A percentile compares a stretch with the other conserved stretches of the same genome.
Conservation (phyloP, 2,888 invertebrate genomes). For the Taphrorychus bicolor region DNA sequence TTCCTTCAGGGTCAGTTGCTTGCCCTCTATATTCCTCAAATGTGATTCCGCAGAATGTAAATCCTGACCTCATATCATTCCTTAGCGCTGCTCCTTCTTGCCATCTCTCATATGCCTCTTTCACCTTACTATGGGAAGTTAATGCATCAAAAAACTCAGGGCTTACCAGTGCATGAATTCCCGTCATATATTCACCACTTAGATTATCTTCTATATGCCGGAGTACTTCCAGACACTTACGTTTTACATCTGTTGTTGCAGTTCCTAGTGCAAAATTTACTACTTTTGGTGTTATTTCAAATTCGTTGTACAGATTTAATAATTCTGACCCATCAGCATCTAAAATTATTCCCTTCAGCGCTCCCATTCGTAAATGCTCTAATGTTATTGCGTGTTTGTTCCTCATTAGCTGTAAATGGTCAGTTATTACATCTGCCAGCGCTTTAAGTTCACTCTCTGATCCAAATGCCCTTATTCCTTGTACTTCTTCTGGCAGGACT, state of each 20-base stretch:
- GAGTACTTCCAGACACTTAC: conserved; percentile 16
- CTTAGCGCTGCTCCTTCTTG: conserved; percentile 13
- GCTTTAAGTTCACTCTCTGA: conserved; percentile 21
- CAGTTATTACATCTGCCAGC: conserved; percentile 22
- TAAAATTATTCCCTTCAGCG: conserved; percentile 18
- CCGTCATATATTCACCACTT: conserved; percentile 13
- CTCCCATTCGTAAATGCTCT: conserved; percentile 22
- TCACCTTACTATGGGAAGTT: conserved; percentile 4
- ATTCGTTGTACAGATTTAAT: conserved; percentile 23
- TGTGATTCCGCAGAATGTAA: conserved; percentile 19
- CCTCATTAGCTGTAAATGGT: conserved; percentile 19
- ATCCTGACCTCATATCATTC: conserved; percentile 16
- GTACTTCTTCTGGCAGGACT: conserved; percentile 15
- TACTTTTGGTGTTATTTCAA: conserved; percentile 26
- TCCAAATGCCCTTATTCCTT: conserved; percentile 20
- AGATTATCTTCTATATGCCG: conserved; percentile 12
- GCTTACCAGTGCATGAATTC: conserved; percentile 7
- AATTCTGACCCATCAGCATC: conserved; percentile 16
- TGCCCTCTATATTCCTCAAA: conserved; percentile 20
- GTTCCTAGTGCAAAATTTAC: conserved; percentile 25
- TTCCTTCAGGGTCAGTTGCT: conserved; percentile 19
- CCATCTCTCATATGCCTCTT: conserved; percentile 14
- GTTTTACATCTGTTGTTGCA: conserved; percentile 24
- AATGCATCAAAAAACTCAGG: conserved; percentile 18
- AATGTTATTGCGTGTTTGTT: conserved; percentile 21